These are phyloP conservation scores for Chelmon rostratus DNA, from an alignment of 2,797 vertebrate species.

Conservation along the genomic window DNA sequence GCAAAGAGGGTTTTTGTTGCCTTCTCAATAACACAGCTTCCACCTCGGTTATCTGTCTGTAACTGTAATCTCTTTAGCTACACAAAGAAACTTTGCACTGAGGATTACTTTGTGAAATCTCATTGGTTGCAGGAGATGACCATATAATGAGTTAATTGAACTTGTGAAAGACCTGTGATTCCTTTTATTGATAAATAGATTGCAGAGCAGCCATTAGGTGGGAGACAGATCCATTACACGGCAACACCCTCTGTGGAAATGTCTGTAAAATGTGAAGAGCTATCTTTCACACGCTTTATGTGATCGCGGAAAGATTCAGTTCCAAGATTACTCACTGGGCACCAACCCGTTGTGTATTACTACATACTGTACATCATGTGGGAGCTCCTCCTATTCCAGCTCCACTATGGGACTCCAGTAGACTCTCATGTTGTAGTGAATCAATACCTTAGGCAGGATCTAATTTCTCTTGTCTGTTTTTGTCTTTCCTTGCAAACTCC, in stretches of 20 bases:
- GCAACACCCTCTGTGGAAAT: constrained; percentile 33
- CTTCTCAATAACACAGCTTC: constrained; percentile 4
- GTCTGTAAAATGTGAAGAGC: constrained; percentile 43
- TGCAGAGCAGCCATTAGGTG: constrained; percentile 36
- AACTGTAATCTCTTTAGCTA: constrained; percentile 21
- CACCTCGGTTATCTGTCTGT: constrained; percentile 1
- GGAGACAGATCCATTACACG: constrained; percentile 48
- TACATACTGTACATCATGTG: background rate
- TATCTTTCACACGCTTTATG: constrained; percentile 25
- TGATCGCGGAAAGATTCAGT: constrained; percentile 26
- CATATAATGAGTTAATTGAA: constrained; percentile 55
- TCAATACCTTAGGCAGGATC: constrained; percentile 54
- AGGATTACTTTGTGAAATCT: constrained; percentile 39
- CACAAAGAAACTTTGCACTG: constrained; percentile 25
- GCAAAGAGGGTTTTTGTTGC: background rate
- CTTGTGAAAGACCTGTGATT: constrained; percentile 45
- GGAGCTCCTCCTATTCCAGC: constrained; percentile 7
- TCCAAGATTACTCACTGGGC: constrained; percentile 19
- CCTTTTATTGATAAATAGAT: constrained; percentile 64
- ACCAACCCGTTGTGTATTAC: constrained; percentile 29
- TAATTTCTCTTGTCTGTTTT: constrained; percentile 60
- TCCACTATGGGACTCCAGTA: constrained; percentile 35
- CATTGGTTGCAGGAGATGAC: constrained; percentile 47
- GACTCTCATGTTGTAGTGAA: constrained; percentile 43
- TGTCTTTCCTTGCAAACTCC: constrained; percentile 43